phyloP scores from a whole-genome alignment of 2,113 vertebrate genomes.

The Cairina moschata region DNA sequence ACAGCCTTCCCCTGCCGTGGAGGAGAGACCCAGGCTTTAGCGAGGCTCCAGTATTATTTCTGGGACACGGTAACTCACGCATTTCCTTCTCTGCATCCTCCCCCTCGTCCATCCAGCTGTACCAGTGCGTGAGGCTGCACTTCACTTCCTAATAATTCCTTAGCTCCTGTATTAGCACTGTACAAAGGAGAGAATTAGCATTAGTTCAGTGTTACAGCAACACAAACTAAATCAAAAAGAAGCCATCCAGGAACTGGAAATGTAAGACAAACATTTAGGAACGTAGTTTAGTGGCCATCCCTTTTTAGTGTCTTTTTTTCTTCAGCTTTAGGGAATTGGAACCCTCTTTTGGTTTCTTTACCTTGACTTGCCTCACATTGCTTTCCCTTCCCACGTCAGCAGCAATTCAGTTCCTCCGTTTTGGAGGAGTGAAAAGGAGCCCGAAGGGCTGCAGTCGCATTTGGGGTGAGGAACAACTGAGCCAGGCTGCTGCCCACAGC shows the following conservation, averaged over 20 bases:
- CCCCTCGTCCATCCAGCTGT: background rate
- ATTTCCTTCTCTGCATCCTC: conserved; percentile 12
- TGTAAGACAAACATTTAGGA: background rate
- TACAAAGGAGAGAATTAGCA: background rate
- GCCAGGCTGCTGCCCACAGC: background rate
- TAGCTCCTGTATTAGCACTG: background rate
- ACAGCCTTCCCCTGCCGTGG: conserved; percentile 83
- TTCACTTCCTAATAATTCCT: conserved; percentile 33
- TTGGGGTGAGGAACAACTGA: background rate
- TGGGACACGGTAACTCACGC: conserved; percentile 82
- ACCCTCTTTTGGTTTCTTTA: background rate
- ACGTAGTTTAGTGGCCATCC: background rate
- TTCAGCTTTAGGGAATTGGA: background rate
- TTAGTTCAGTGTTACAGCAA: background rate
- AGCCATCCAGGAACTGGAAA: background rate
- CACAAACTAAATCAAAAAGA: background rate
- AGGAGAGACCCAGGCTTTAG: conserved; percentile 83
- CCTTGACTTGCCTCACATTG: background rate
- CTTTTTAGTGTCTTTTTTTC: background rate
- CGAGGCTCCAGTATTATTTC: conserved; percentile 83
- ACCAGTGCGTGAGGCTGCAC: conserved; percentile 15
- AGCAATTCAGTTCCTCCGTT: background rate
- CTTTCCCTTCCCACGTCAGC: background rate
- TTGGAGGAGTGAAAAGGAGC: background rate
- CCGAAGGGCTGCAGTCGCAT: background rate